Base-by-base conservation (phyloP, 1,140 invertebrate genomes). In the Leptinotarsa texana region DNA sequence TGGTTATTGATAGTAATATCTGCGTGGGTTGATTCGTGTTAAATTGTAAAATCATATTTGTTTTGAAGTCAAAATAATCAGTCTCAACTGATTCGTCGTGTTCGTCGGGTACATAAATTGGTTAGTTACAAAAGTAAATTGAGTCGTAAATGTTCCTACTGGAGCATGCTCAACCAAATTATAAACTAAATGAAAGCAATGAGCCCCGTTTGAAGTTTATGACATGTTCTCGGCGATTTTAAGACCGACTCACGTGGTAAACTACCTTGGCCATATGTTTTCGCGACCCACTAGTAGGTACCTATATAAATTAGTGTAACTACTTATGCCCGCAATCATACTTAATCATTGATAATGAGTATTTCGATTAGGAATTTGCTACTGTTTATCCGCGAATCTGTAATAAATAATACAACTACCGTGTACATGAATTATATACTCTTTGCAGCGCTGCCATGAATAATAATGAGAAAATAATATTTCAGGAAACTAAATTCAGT, bases 311-410 rank as follows among this genome's bases (percentile, higher is more conserved):
- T 33, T 69, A 22, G 18, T 47, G 18, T 21, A 69, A 69, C 67
- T 15, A 69, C 27, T 48, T 48, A 69, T 69, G 21, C 21, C 42
- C 17, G 67, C 67, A 69, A 69, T 69, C 67, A 69, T 47, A 69
- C 67, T 69, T 49, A 69, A 69, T 69, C 67, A 69, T 69, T 18
- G 42, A 33, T 69, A 69, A 69, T 69, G 18, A 69, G 67, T 49
- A 69, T 33, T 69, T 69, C 42, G 42, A 69, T 69, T 48, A 48
- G 42, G 67, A 69, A 48, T 69, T 69, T 49, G 67, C 67, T 69
- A 69, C 67, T 69, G 67, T 69, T 69, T 69, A 69, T 69, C 67
- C 67, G 47, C 33, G 42, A 69, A 69, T 49, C 27, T 69, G 42
- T 42, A 69, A 69, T 69, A 48, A 69, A 69, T 48, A 48, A n/a